phyloP scores from a whole-genome alignment of 92 coral and sea anemone species.

The Phenganax stokvisi region DNA sequence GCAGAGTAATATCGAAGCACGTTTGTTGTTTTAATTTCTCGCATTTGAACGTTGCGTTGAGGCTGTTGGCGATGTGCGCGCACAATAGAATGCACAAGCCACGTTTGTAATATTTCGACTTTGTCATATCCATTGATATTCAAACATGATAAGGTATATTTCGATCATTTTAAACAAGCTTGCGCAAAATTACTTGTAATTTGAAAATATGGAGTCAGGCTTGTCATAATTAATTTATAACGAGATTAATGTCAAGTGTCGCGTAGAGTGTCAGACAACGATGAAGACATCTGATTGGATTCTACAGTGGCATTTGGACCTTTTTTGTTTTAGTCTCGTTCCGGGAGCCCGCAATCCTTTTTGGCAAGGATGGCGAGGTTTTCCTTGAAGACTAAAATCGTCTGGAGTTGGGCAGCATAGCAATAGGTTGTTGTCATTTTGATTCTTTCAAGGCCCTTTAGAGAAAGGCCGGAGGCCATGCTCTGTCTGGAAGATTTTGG shows the following conservation, averaged over 20 bases:
- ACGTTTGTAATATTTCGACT: neutral
- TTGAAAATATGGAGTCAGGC: neutral
- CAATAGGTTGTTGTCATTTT: too few species aligned
- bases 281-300: too few species aligned
- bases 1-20: constrained; percentile 64
- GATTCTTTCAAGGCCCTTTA: too few species aligned
- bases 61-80: neutral
- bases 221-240: neutral
- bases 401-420: too few species aligned
- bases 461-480: too few species aligned
- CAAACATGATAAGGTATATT: constrained; percentile 8
- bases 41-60: constrained; percentile 39
- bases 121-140: neutral
- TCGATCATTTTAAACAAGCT: constrained; percentile 7
- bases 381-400: too few species aligned
- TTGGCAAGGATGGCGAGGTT: too few species aligned
- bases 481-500: too few species aligned
- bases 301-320: too few species aligned
- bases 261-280: neutral
- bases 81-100: neutral
- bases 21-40: constrained; percentile 46
- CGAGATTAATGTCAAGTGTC: neutral
- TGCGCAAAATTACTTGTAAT: constrained; percentile 12
- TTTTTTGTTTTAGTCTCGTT: too few species aligned
- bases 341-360: too few species aligned